Base-by-base conservation (phyloP, 1,140 invertebrate genomes). In the Caenorhabditis latens region DNA sequence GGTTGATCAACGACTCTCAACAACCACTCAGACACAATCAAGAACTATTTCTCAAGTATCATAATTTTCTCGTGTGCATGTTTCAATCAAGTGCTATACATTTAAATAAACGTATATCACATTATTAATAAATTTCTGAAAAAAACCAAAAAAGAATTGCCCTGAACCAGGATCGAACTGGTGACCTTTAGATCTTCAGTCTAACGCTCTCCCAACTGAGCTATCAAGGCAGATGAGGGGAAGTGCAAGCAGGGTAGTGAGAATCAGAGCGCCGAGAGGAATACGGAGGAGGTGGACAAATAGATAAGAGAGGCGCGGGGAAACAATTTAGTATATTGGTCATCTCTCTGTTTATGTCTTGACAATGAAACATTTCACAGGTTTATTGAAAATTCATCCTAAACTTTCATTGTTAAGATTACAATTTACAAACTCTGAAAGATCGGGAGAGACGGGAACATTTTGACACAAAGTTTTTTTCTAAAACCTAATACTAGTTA, bases 151-250 rank as follows among this genome's bases (percentile, higher is more conserved):
- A 83, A 83, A 83, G 48, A 55, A 84, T 42, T 84, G 82, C 82
- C 82, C 82, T 58, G 82, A 84, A 84, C 82, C 82, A 84, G 88
- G 88, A 89, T 89, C 85, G 88, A 89, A 89, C 88, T 85, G 79
- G 88, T 61, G 88, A 89, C 89, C 85, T 89, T 89, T 87, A 87
- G 89, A 89, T 89, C 89, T 89, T 89, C 89, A 89, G 89, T 89
- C 89, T 87, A 87, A 89, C 89, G 89, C 89, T 90, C 89, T 90
- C 89, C 89, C 89, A 90, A 89, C 89, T 89, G 89, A 89, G 89
- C 89, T 89, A 89, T 89, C 87, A 87, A 84, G 82, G 82, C 82
- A 46, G 14, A 19, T 43, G 11, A 14, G 4, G 14, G n/a, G 14
- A 24, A 11, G 0, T 21, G 21, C 9, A 11, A 8, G 21, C 8